Base-by-base conservation (phyloP, 1,140 invertebrate species). In the Drosophila orosa region DNA sequence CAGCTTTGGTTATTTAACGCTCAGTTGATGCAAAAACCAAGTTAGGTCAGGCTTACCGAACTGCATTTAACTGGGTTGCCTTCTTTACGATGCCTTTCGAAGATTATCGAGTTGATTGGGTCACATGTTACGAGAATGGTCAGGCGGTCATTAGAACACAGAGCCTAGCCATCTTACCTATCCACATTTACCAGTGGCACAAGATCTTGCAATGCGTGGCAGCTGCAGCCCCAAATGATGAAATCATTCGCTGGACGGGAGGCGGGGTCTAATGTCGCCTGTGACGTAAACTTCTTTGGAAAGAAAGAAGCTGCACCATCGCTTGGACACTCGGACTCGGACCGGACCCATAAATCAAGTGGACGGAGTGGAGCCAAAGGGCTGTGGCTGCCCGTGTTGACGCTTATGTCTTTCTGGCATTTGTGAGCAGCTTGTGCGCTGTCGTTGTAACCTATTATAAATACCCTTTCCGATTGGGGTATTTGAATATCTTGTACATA, bases 351-450 rank as follows among this genome's bases (percentile, higher is more conserved):
- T 58, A 59, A 73, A 71, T 58, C 54, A 73, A 52, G 45, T 59
- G 39, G 56, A 40, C 57, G 35, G 57, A 73, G 57, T 39, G 52
- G 44, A 42, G 27, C 45, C 37, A 33, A 65, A 75, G 60, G 71
- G 71, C 59, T 52, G 8, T 52, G 24, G 45, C 24, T 25, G 48
- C 12, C 54, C 45, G 59, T 75, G 60, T 66, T 75, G 74, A 74
- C 37, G 57, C 45, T 54, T 75, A 54, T 54, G 12, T 57, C 59
- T 74, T 56, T 74, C 44, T 73, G 37, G 39, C 17, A 29, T 77
- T 82, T 78, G 63, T 65, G 63, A 66, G 39, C 57, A 77, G 45
- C 59, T 68, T 63, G 60, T 68, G 66, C 78, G 66, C 78, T 80
- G 37, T 63, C 47, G 56, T n/a, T 59, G 52, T 55, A 62, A 37